Conservation (phyloP, 2,888 invertebrate genomes). For the Erannis defoliaria region DNA sequence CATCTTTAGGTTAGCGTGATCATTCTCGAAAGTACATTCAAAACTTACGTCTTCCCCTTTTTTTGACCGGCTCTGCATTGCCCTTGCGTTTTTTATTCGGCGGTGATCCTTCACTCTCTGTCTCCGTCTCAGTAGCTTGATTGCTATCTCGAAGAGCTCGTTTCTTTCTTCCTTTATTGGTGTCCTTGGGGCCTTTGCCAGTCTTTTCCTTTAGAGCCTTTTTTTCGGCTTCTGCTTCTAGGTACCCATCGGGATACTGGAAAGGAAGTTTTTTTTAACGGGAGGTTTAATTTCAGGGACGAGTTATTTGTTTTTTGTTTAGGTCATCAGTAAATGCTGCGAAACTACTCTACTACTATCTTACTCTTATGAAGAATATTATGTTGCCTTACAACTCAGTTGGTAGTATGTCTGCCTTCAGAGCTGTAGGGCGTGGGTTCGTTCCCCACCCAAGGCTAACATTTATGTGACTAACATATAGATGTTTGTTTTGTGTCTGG, state of each 20-base stretch:
- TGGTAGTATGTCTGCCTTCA: no score
- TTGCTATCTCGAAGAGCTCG: slow-evolving; percentile 63
- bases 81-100: slow-evolving; percentile 59
- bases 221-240: slow-evolving; percentile 88
- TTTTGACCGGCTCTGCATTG: slow-evolving; percentile 26
- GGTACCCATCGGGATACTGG: slow-evolving; percentile 91
- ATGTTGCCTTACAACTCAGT: no score
- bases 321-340: no score
- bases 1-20: neutral
- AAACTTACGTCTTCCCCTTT: slow-evolving; percentile 45
- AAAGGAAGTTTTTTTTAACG: neutral
- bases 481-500: no score
- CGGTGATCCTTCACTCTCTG: slow-evolving; percentile 40
- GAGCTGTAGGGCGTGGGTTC: no score
- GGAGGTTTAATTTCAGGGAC: neutral
- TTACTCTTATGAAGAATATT: no score
- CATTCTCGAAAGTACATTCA: neutral
- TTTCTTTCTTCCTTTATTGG: slow-evolving; percentile 53
- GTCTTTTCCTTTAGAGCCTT: slow-evolving; percentile 66
- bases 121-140: slow-evolving; percentile 55
- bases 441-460: no score
- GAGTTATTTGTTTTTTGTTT: no score
- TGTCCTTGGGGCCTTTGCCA: slow-evolving; percentile 47
- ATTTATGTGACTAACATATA: no score
- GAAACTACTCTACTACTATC: no score